Base-by-base conservation (phyloP, 2,888 invertebrate genomes). In the Clivina fossor region DNA sequence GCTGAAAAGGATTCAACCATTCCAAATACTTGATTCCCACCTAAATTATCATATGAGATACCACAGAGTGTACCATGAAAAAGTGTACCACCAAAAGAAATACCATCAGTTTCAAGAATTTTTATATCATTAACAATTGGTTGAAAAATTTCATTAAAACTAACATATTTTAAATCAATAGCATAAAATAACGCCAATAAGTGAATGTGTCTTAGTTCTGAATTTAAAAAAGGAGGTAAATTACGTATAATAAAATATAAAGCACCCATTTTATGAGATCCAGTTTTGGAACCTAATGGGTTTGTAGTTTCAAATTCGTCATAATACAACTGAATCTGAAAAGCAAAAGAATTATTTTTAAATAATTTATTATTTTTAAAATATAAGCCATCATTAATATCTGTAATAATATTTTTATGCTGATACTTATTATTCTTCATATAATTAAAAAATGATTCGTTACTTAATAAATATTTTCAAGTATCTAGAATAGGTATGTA, bases 231-330 rank as follows among this genome's bases (percentile, higher is more conserved):
- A 11, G 32, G 19, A 30, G 58, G 58, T 26, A 64, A 51, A 56
- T 60, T 60, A 32, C 40, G 30, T 9, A 62, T 46, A 8, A 40
- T 59, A 48, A 61, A 55, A 58, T 63, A 64, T 35, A 60, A 19
- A 11, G 59, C 63, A 9, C 59, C 59, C 18, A 63, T 60, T 59
- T 64, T 64, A 50, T 63, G 57, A 24, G 43, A 15, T 9, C 60
- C 57, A 20, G 60, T 57, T 58, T 61, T 62, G 22, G 49, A 57
- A 1, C 62, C 63, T 26, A 63, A 37, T 19, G 62, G 64, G 16
- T 62, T 61, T 30, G 48, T 30, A 5, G 50, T 57, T 58, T 63
- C 61, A 47, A 63, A 60, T n/a, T 63, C 60, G 56, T 61, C 62
- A 33, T 50, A 60, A 50, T 59, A 62, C 8, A 51, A 13, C 57